Evolutionary conservation across 2,797 vertebrate genomes (phyloP).

Genomic region (Acropternis orthonyx): DNA sequence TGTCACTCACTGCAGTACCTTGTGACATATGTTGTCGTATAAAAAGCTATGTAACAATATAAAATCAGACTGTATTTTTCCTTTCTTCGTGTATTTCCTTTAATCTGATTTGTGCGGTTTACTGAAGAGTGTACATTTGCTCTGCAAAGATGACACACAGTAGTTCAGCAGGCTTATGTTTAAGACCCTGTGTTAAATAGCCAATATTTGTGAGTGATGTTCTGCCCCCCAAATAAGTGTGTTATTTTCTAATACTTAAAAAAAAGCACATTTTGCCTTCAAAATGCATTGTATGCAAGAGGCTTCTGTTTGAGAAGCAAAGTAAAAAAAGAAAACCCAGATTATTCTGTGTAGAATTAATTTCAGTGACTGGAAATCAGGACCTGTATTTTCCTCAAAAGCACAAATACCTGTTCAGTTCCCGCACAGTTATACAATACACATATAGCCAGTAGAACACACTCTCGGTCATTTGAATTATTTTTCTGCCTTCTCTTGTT

Average conservation of each 20-base stretch:
- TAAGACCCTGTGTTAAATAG: not conserved
- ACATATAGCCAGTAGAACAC: not conserved
- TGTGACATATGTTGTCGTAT: not conserved
- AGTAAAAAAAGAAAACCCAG: not conserved
- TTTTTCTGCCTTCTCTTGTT: not conserved
- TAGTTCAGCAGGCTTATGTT: not conserved
- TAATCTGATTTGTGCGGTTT: not conserved
- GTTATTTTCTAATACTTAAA: not conserved
- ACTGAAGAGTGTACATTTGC: not conserved
- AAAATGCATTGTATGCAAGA: not conserved
- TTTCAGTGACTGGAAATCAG: not conserved
- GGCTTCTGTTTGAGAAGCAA: not conserved
- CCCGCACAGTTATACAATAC: not conserved
- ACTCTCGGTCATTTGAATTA: not conserved
- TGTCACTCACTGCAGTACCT: not conserved
- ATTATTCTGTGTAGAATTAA: not conserved
- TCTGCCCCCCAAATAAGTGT: not conserved
- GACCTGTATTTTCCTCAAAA: not conserved
- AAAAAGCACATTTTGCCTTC: not conserved
- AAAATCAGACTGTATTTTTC: not conserved
- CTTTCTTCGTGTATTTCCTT: not conserved
- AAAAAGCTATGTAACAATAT: not conserved
- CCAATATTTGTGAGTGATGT: not conserved
- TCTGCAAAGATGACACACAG: not conserved
- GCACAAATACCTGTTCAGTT: not conserved